Percentiles rank a stretch among this genome's conserved stretches.
These are phyloP conservation scores for Triplophysa dalaica DNA, from an alignment of 2,113 vertebrate species.

Conservation along the genomic window DNA sequence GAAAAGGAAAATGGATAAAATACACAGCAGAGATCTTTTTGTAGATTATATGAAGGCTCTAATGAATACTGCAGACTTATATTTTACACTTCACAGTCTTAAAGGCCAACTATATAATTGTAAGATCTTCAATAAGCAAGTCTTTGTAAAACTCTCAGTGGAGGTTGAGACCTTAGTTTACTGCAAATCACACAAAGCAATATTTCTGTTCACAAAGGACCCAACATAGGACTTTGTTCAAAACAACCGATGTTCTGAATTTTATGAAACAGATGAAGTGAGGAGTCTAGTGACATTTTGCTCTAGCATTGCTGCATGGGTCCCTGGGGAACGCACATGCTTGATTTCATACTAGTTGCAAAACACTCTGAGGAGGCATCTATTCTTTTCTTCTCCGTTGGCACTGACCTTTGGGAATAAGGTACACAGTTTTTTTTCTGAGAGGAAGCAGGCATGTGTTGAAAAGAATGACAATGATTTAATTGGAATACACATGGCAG, in stretches of 20 bases:
- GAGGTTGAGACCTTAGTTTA: slow-evolving; percentile 1
- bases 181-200: background rate
- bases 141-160: background rate
- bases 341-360: background rate
- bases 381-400: no score
- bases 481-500: no score
- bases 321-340: background rate
- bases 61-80: slow-evolving; percentile 8
- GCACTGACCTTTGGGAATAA: no score
- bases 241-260: background rate
- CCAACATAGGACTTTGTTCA: background rate
- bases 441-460: no score
- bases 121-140: background rate
- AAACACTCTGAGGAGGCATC: no score
- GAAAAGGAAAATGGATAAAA: background rate
- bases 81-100: background rate
- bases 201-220: background rate
- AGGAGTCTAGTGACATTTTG: background rate
- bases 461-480: no score
- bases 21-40: background rate
- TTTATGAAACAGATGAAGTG: background rate
- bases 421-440: no score
- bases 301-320: background rate
- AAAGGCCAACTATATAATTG: slow-evolving; percentile 4
- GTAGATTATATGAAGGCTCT: background rate